These are phyloP conservation scores for Tenrec ecaudatus DNA, from an alignment of 2,113 vertebrate species.

Conservation along the genomic window DNA sequence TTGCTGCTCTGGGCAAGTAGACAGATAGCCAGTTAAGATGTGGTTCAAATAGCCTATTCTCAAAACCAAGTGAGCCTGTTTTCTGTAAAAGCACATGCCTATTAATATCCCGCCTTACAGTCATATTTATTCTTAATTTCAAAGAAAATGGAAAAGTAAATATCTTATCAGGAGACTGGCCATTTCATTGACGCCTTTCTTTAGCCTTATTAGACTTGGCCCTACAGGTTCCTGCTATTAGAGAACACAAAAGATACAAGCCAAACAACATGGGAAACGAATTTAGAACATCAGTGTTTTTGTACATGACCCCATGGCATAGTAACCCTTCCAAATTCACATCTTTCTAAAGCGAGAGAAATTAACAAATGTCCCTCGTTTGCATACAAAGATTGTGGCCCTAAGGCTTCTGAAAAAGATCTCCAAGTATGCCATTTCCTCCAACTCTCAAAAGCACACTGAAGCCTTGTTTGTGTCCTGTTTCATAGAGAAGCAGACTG, in stretches of 20 bases:
- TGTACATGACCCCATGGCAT: neutral
- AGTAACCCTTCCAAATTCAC: neutral
- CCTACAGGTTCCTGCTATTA: neutral
- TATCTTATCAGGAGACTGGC: conserved; percentile 71
- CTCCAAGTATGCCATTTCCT: neutral
- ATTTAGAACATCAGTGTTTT: neutral
- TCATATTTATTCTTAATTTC: conserved; percentile 66
- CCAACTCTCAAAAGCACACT: neutral
- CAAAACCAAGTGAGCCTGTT: conserved; percentile 29
- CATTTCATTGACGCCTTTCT: conserved; percentile 29
- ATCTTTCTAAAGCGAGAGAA: neutral
- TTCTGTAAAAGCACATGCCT: neutral
- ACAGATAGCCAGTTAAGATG: neutral
- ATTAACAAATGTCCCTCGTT: conserved; percentile 11
- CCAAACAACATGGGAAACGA: neutral
- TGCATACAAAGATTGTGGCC: neutral
- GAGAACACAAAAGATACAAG: neutral
- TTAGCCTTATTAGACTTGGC: conserved; percentile 19
- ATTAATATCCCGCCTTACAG: conserved; percentile 35
- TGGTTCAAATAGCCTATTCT: conserved; percentile 58
- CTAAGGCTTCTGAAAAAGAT: neutral
- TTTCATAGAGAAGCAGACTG: neutral
- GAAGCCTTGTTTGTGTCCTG: neutral
- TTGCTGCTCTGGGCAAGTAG: neutral
- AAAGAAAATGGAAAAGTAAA: conserved; percentile 84